Conservation (phyloP, 2,113 vertebrate genomes). For the Microcebus jonahi region DNA sequence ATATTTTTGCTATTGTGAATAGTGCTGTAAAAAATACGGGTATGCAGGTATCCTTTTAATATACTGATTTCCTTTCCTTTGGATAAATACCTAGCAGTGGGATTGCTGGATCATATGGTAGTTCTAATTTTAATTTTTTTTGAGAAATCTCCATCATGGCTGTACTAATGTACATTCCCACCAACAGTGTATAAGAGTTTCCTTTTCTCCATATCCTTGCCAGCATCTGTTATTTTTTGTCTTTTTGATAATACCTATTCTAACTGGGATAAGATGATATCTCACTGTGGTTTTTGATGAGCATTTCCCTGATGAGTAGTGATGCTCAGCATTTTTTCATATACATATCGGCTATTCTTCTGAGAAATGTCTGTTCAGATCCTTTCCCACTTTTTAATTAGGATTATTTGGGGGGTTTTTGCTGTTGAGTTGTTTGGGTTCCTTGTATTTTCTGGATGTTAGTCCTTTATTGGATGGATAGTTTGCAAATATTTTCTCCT, state of each 20-base stretch:
- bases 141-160: too few species aligned
- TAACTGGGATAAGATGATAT: neutral
- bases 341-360: neutral
- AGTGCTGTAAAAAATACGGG: neutral
- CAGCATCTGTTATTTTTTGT: neutral
- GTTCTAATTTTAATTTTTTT: too few species aligned
- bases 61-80: neutral
- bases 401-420: neutral
- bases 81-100: neutral
- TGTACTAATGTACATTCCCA: neutral
- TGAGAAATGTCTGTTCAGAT: neutral
- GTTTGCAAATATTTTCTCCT: neutral
- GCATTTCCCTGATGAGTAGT: neutral
- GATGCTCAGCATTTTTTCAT: neutral
- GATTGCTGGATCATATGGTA: neutral
- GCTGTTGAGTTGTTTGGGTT: neutral
- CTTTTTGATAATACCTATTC: neutral
- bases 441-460: neutral
- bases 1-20: neutral
- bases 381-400: neutral
- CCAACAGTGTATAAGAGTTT: neutral
- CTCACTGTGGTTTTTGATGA: neutral
- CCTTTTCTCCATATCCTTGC: neutral
- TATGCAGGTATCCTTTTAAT: neutral
- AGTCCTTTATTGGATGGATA: neutral